Base-by-base conservation (phyloP, 2,113 vertebrate species). In the Syngnathoides biaculeatus region DNA sequence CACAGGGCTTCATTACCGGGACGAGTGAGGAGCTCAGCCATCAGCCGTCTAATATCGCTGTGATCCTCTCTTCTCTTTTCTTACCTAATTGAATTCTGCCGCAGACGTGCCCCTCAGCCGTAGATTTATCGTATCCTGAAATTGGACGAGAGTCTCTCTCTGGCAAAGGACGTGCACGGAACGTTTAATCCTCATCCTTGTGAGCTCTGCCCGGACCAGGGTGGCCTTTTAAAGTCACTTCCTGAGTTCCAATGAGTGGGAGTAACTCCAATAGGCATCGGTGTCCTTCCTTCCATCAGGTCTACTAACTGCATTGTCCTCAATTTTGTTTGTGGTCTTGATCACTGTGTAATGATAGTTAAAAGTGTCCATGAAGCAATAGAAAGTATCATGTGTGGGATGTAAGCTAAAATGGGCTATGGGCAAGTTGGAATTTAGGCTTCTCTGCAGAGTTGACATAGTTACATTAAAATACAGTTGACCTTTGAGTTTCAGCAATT, bases 71-170 rank as follows among this genome's bases (percentile, higher is more conserved):
- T 79, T 81, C 83, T 72, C 84, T 74, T 83, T 87, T 88, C 84
- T 64, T 80, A 77, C 84, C 73, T 90, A 89, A 89, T 90, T 88
- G 86, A 89, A 90, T 88, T 89, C 85, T 84, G 80, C 79, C 75
- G 86, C 68, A 84, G 82, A 90, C 69, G 85, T 82, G 78, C 81
- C 84, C 79, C 83, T 82, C 81, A 77, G 81, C 85, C 72, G 78
- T 74, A 80, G 74, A 88, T 86, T 82, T 81, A 86, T 86, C 83
- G 86, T 84, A 86, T 87, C 84, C 84, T 75, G 79, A 82, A 88
- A 85, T 86, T 88, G 85, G 80, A 84, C 63, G 80, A 81, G 87
- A 85, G 77, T 64, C 72, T 77, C 74, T 74, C 64, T 77, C 80
- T 84, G 82, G 27, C 56, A 35, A 86, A 85, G 84, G 76, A 88